A percentile compares a stretch with the other conserved stretches of the same genome.
These are phyloP conservation scores for Pitangus sulphuratus DNA, from an alignment of 2,797 vertebrate species.

Conservation along the genomic window DNA sequence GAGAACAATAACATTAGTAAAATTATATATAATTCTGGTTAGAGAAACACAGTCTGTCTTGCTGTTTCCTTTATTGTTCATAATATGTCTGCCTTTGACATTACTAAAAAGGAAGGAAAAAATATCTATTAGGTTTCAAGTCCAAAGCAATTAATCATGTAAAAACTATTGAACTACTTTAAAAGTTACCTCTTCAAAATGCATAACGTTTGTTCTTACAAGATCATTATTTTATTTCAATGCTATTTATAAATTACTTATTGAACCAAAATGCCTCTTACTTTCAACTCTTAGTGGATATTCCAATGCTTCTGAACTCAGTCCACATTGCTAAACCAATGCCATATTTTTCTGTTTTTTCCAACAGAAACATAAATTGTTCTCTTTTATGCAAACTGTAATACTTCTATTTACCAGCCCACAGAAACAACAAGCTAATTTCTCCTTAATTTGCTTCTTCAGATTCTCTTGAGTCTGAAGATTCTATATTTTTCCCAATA, in stretches of 20 bases:
- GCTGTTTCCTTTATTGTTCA: slow-evolving; percentile 58
- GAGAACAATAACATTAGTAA: slow-evolving; percentile 59
- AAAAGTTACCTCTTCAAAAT: slow-evolving; percentile 61
- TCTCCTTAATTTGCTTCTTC: neutral
- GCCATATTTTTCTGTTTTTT: neutral
- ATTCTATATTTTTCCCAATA: neutral
- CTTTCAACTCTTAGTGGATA: neutral
- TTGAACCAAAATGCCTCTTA: slow-evolving; percentile 42
- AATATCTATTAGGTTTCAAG: slow-evolving; percentile 67
- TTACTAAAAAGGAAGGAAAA: slow-evolving; percentile 69
- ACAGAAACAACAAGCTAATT: neutral
- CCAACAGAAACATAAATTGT: neutral
- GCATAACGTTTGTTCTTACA: slow-evolving; percentile 46
- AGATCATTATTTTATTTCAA: slow-evolving; percentile 40
- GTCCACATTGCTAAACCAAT: neutral
- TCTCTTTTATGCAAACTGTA: neutral
- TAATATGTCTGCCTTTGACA: slow-evolving; percentile 57
- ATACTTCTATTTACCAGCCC: neutral
- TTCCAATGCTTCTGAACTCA: slow-evolving; percentile 11
- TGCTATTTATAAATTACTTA: slow-evolving; percentile 54
- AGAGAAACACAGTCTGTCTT: slow-evolving; percentile 40
- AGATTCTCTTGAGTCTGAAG: neutral
- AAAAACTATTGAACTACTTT: slow-evolving; percentile 64
- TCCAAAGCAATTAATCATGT: slow-evolving; percentile 67
- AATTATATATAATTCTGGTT: slow-evolving; percentile 62